Evolutionary conservation across 2,888 invertebrate genomes (phyloP).

Genomic region (Drosophila kambysellisi): DNA sequence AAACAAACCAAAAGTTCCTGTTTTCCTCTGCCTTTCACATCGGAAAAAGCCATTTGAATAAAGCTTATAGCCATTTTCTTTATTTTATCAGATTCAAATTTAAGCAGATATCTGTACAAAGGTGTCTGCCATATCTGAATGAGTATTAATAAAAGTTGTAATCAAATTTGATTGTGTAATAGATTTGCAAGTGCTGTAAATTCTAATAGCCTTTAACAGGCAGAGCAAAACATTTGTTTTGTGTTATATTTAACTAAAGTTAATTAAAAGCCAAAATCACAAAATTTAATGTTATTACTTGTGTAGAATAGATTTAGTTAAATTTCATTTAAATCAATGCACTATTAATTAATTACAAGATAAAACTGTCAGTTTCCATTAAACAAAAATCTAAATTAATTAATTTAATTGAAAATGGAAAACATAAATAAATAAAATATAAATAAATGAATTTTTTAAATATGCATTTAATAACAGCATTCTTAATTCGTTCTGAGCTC

Average conservation of each 20-base stretch:
- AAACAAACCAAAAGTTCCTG: conserved; percentile 29
- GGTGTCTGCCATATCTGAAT: conserved; percentile 1
- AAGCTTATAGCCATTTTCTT: conserved; percentile 29
- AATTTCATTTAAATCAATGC: not conserved
- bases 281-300: not conserved
- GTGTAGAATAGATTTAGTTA: not conserved
- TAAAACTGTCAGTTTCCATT: too few relatives aligned
- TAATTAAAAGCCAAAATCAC: not conserved
- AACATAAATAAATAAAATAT: not conserved
- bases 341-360: not conserved
- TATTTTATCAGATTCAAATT: not conserved
- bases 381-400: not conserved
- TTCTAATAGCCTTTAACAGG: conserved; percentile 9
- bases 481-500: not conserved
- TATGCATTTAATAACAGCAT: not conserved
- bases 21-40: conserved; percentile 1
- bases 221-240: not conserved
- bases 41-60: conserved; percentile 41
- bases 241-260: not conserved
- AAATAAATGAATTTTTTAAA: not conserved
- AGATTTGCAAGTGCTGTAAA: conserved; percentile 15
- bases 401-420: not conserved
- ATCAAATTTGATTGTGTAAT: conserved; percentile 57
- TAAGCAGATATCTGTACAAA: not conserved
- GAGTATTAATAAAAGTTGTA: conserved; percentile 29